phyloP scores from a whole-genome alignment of 1,140 invertebrate genomes.

The Hylaeus anthracinus region DNA sequence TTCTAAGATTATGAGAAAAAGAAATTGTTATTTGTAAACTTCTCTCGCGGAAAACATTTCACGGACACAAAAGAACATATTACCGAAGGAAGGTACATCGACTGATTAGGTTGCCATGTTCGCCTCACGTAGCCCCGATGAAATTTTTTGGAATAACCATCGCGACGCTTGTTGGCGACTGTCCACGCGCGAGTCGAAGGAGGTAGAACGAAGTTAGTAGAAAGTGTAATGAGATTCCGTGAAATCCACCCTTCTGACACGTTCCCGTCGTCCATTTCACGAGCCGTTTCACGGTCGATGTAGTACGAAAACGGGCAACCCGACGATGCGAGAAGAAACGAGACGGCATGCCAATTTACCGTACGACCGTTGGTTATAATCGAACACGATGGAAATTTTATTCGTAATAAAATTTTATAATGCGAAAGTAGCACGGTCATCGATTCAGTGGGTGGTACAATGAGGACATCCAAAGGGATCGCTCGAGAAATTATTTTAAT shows the following conservation, averaged over 20 bases:
- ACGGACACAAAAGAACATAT: too few relatives aligned
- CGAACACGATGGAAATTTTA: slow-evolving; percentile 22
- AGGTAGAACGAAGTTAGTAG: not conserved
- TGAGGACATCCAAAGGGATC: not conserved
- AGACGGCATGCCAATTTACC: slow-evolving; percentile 14
- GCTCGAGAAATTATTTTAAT: not conserved
- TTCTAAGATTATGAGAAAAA: too few relatives aligned
- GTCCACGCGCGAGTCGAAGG: not conserved
- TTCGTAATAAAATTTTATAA: slow-evolving; percentile 17
- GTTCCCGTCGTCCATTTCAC: not conserved
- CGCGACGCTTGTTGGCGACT: too few relatives aligned
- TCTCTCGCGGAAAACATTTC: too few relatives aligned
- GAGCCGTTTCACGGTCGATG: not conserved
- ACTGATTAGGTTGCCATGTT: too few relatives aligned
- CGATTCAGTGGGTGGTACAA: not conserved
- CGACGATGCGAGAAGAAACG: slow-evolving; percentile 29
- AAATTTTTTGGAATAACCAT: too few relatives aligned
- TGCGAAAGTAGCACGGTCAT: not conserved
- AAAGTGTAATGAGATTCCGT: slow-evolving; percentile 12
- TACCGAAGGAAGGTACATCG: too few relatives aligned
- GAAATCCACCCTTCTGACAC: slow-evolving; percentile 13
- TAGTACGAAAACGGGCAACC: slow-evolving; percentile 4
- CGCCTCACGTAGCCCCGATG: too few relatives aligned
- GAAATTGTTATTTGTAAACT: too few relatives aligned
- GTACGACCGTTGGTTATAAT: not conserved